A percentile compares a stretch with the other conserved stretches of the same genome.
Evolutionary conservation across 2,113 vertebrate genomes (phyloP).

Genomic region (Coracopsis vasa): DNA sequence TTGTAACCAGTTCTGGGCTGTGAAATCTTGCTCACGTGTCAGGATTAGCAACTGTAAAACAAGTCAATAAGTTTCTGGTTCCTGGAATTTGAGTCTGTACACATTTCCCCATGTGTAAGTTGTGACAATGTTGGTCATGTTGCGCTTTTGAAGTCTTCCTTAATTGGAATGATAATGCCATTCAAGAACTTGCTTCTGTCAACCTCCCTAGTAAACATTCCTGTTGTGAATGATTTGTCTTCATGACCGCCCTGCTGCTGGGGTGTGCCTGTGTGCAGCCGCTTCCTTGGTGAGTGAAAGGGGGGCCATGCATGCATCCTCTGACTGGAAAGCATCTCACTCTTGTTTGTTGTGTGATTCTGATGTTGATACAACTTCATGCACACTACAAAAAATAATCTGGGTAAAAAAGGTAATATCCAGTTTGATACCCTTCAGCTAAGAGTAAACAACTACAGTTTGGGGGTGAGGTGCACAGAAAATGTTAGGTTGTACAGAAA

Average conservation of each 20-base stretch:
- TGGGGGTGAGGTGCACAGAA: neutral
- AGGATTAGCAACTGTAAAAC: neutral
- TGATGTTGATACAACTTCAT: rapidly evolving
- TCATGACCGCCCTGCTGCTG: rapidly evolving
- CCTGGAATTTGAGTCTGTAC: neutral
- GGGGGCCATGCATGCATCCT: rapidly evolving
- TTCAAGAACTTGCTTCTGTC: neutral
- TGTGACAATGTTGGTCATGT: rapidly evolving
- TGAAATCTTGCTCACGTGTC: neutral
- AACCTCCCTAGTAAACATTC: neutral
- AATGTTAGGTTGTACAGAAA: neutral
- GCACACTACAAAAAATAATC: neutral
- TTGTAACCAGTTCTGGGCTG: neutral
- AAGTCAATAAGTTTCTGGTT: neutral
- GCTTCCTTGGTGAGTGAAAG: too few species aligned
- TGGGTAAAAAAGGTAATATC: neutral
- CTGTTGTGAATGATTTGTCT: neutral
- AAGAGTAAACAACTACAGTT: neutral
- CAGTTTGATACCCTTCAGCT: neutral
- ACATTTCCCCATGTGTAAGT: neutral
- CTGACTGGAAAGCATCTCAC: neutral
- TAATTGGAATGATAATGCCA: neutral
- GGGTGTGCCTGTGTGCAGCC: rapidly evolving
- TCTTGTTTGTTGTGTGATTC: neutral
- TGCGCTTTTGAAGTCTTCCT: neutral